Conservation (phyloP, 2,888 invertebrate species). For the Athrips mouffetella region DNA sequence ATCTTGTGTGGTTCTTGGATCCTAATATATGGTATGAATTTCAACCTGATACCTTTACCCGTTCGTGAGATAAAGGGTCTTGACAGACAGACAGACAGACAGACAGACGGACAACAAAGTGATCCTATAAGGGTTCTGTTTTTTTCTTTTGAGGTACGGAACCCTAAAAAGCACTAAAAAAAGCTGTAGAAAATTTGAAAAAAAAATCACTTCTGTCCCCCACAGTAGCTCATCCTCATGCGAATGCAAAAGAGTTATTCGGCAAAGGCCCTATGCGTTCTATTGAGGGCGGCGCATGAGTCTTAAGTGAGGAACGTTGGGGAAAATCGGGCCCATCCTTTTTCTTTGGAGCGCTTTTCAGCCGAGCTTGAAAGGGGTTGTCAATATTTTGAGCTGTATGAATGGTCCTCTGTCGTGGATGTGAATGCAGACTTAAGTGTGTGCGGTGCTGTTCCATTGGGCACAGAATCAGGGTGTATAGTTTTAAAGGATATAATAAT, state of each 20-base stretch:
- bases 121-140: too few relatives aligned
- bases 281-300: constrained; percentile 43
- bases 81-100: too few relatives aligned
- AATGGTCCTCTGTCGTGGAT: constrained; percentile 62
- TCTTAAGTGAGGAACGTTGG: constrained; percentile 60
- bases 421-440: constrained; percentile 64
- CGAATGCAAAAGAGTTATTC: constrained; percentile 54
- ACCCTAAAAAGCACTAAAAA: background rate
- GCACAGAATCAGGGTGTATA: background rate
- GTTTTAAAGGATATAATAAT: background rate
- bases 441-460: constrained; percentile 45
- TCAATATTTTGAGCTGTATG: constrained; percentile 74
- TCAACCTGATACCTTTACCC: too few relatives aligned
- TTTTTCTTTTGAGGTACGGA: background rate
- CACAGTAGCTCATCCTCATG: constrained; percentile 28
- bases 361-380: constrained; percentile 62
- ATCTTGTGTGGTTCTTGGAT: too few relatives aligned
- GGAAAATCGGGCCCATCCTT: constrained; percentile 62
- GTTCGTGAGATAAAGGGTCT: too few relatives aligned
- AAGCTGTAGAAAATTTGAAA: background rate
- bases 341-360: constrained; percentile 67
- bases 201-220: background rate
- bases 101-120: too few relatives aligned
- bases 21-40: too few relatives aligned
- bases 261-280: constrained; percentile 52